Evolutionary conservation across 2,797 vertebrate species (phyloP), one percentile per base, ranked within the genome.

Genomic region (Sus cebifrons): DNA sequence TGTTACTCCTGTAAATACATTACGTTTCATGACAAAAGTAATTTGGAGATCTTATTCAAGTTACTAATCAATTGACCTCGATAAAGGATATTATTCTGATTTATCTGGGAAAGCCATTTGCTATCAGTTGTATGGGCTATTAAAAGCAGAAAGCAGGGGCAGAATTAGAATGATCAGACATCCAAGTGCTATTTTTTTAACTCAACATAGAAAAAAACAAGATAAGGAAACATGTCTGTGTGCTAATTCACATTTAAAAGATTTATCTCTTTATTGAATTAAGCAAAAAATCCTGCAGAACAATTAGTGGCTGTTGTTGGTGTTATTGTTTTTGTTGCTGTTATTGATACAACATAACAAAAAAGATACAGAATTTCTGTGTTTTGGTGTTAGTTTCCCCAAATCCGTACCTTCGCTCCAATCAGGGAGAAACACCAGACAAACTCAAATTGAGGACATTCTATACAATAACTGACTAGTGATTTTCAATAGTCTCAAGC

Each of bases 241-340:
- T 60, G 27, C 49, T 74, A 54, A 89, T 90, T 97, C 70, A 58
- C n/a, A 81, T 96, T 96, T 96, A 89, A 95, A 97, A 86, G 15
- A 36, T 95, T 97, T 7, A 82, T 70, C 96, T 97, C 96, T 85
- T 97, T 97, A 77, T 3, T 86, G 88, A 97, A 71, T 92, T 96
- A 98, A 94, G 84, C 91, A 97, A 86, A 13, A 96, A 96, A 97
- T 82, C 73, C 96, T 18, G 90, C 77, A 97, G 86, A 95, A 95
- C 96, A 97, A 95, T 90, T 97, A 89, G 94, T 96, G 90, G 84
- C 90, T 96, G 91, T 88, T 96, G 4, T 70, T 36, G 36, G 36
- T 36, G 36, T 36, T 36, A 36, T 36, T 36, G 4, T 36, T 36
- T 36, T 36, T 86, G 52, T 17, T 68, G 6, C 58, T 86, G 49